Conservation (phyloP, 2,888 invertebrate species). For the Oeneis ivallda region DNA sequence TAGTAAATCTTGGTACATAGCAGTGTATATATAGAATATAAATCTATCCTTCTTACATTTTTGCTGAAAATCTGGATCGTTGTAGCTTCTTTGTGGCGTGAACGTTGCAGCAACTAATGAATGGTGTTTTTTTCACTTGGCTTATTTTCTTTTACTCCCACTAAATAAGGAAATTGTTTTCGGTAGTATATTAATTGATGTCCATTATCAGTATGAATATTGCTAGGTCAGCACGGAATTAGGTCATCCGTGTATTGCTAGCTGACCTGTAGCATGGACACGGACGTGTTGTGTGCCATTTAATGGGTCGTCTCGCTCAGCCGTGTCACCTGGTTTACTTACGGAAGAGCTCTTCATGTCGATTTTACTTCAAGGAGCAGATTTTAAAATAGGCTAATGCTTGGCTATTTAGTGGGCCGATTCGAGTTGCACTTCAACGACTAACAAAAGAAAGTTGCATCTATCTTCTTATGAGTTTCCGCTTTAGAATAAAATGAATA, state of each 20-base stretch:
- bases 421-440: neutral
- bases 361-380: constrained; percentile 20
- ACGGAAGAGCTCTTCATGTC: constrained; percentile 18
- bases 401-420: neutral
- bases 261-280: constrained; percentile 25
- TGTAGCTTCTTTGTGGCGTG: too few relatives aligned
- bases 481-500: neutral
- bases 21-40: too few relatives aligned
- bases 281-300: constrained; percentile 25
- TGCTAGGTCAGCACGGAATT: constrained; percentile 22
- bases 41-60: too few relatives aligned
- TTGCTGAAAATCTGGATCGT: too few relatives aligned
- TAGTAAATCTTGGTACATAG: too few relatives aligned
- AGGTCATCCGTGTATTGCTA: constrained; percentile 26
- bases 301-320: constrained; percentile 36
- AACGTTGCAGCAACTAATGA: too few relatives aligned
- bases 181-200: neutral
- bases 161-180: neutral
- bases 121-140: too few relatives aligned
- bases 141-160: neutral
- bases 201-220: constrained; percentile 3
- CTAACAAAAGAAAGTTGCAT: neutral
- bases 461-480: neutral
- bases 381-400: neutral
- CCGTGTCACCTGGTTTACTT: constrained; percentile 37